These are phyloP conservation scores for Perithous albicinctus DNA, from an alignment of 2,888 invertebrate genomes.

Conservation along the genomic window DNA sequence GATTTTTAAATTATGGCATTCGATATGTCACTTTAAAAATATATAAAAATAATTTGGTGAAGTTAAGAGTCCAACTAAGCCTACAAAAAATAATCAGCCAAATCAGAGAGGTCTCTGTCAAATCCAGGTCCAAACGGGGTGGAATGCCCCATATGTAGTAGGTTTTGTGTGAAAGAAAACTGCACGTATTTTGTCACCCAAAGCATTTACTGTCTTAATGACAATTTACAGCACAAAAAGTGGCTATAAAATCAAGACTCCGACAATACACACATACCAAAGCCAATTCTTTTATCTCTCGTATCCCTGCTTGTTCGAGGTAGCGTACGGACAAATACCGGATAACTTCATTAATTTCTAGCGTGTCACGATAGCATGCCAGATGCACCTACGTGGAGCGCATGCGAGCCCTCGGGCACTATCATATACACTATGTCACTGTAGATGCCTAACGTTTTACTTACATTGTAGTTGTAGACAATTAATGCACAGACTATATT, in stretches of 20 bases:
- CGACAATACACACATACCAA: not conserved
- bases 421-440: not conserved
- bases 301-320: not conserved
- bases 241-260: not conserved
- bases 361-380: slow-evolving; percentile 48
- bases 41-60: no score
- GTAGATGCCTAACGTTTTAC: not conserved
- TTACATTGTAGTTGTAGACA: not conserved
- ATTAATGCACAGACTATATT: slow-evolving; percentile 19
- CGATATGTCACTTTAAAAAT: no score
- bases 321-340: slow-evolving; percentile 41
- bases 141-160: no score
- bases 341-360: slow-evolving; percentile 52
- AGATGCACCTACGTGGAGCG: slow-evolving; percentile 17
- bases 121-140: no score
- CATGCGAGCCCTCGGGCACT: not conserved
- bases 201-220: not conserved
- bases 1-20: no score
- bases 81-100: no score
- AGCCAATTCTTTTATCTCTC: not conserved
- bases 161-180: not conserved
- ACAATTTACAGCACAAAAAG: not conserved
- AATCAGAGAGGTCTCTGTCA: no score
- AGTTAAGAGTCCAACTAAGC: no score
- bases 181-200: not conserved